Evolutionary conservation across 2,113 vertebrate genomes (phyloP), one percentile per base, ranked within the genome.

Genomic region (Brachionichthys hirsutus): DNA sequence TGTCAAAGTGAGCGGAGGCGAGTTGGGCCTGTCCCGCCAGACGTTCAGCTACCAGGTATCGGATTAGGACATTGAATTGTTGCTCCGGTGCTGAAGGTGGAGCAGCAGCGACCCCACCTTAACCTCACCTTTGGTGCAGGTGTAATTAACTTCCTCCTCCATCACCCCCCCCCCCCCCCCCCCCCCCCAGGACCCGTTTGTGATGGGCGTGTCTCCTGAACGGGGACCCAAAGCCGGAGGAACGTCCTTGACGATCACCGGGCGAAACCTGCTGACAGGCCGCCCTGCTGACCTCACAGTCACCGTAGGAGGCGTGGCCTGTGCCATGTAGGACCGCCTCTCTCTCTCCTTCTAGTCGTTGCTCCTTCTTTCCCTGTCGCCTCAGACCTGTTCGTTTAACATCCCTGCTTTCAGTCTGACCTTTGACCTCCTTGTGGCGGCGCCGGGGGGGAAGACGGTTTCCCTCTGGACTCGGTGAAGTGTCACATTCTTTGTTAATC

Each of bases 41-140:
- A 55, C 64, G 22, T 99, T 99, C 85, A 93, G 90, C 70, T 99
- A 97, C 75, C 95, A 98, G 95, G 97, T 98, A 88, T 74, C n/a
- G n/a, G n/a, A n/a, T n/a, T n/a, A n/a, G n/a, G n/a, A n/a, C n/a
- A n/a, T n/a, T n/a, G n/a, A n/a, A n/a, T 16, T 16, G 15, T 6
- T 16, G 43, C 4, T 17, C 9, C 17, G 17, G 44, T 46, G 34
- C 34, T 35, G 34, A 9, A 35, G 34, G 34, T 9, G 9, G 34
- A 35, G 9, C 34, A 6, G 9, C 34, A 9, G 9, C 34, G 34
- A 35, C 34, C 34, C 34, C 34, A 6, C 34, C 4, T 35, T 35
- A 9, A 35, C 34, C 34, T 9, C 34, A 9, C 34, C 20, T 50
- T 4, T 49, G 53, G 15, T 24, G 3, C 16, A 8, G 51, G 2